Evolutionary conservation across 2,888 invertebrate species (phyloP).

Genomic region (Parnassius orleans): DNA sequence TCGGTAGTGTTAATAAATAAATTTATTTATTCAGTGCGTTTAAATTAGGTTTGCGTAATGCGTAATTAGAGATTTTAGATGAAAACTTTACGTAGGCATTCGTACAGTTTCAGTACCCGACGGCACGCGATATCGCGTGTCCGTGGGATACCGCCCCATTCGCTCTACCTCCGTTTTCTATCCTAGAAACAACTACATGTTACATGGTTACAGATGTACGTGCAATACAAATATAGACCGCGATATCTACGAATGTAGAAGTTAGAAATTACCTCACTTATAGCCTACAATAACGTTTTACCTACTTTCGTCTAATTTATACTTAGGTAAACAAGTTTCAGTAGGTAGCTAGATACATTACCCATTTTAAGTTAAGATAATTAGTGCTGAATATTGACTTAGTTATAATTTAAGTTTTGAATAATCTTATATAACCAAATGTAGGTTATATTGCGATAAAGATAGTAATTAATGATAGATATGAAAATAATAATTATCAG

Average conservation of each 20-base stretch:
- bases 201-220: slow-evolving; percentile 12
- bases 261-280: slow-evolving; percentile 19
- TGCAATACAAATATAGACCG: slow-evolving; percentile 3
- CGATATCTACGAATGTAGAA: slow-evolving; percentile 13
- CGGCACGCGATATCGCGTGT: slow-evolving; percentile 72
- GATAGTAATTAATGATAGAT: too few relatives aligned
- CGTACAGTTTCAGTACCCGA: slow-evolving; percentile 54
- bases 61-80: slow-evolving; percentile 51
- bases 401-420: too few relatives aligned
- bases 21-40: not conserved
- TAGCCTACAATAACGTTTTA: slow-evolving; percentile 5
- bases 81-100: slow-evolving; percentile 52
- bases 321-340: too few relatives aligned
- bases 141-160: slow-evolving; percentile 43
- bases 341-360: too few relatives aligned
- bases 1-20: not conserved
- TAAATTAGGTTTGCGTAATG: slow-evolving; percentile 37
- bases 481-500: too few relatives aligned
- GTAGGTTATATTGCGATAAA: too few relatives aligned
- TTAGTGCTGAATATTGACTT: too few relatives aligned
- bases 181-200: slow-evolving; percentile 19
- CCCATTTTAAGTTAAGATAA: too few relatives aligned
- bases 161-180: slow-evolving; percentile 14
- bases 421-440: too few relatives aligned
- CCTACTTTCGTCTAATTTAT: not conserved